Evolutionary conservation across 2,888 invertebrate species (phyloP).

Genomic region (Caenorhabditis sinica): DNA sequence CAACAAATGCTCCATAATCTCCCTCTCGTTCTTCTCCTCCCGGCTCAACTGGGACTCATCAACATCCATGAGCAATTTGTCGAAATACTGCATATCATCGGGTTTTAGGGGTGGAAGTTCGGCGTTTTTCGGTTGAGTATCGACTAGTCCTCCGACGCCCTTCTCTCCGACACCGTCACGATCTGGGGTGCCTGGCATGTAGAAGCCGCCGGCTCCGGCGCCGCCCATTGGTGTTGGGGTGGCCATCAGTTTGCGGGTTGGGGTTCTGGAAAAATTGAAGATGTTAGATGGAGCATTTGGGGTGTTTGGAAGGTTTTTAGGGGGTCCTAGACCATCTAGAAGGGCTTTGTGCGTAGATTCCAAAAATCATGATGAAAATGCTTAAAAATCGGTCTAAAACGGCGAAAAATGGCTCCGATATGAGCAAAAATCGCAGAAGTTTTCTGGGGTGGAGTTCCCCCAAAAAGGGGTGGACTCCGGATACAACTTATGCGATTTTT

Average conservation of each 20-base stretch:
- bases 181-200: slow-evolving; percentile 88
- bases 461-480: too few relatives aligned
- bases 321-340: too few relatives aligned
- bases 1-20: slow-evolving; percentile 97
- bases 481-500: too few relatives aligned
- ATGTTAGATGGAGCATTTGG: neutral
- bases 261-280: slow-evolving; percentile 88
- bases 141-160: slow-evolving; percentile 85
- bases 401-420: too few relatives aligned
- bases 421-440: too few relatives aligned
- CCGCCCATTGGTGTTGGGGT: slow-evolving; percentile 94
- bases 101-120: slow-evolving; percentile 99
- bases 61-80: slow-evolving; percentile 97
- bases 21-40: slow-evolving; percentile 97
- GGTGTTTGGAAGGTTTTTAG: too few relatives aligned
- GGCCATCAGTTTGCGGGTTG: slow-evolving; percentile 96
- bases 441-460: too few relatives aligned
- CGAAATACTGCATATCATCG: slow-evolving; percentile 99
- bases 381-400: too few relatives aligned
- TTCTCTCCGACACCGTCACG: slow-evolving; percentile 79
- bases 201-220: slow-evolving; percentile 89
- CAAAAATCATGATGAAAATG: too few relatives aligned
- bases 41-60: slow-evolving; percentile 93
- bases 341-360: too few relatives aligned
- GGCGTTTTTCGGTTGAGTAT: slow-evolving; percentile 95